Percentiles rank a stretch among this genome's conserved stretches.
These are phyloP conservation scores for Acanthopleura granulata DNA, from an alignment of 2,888 invertebrate genomes.

Conservation along the genomic window DNA sequence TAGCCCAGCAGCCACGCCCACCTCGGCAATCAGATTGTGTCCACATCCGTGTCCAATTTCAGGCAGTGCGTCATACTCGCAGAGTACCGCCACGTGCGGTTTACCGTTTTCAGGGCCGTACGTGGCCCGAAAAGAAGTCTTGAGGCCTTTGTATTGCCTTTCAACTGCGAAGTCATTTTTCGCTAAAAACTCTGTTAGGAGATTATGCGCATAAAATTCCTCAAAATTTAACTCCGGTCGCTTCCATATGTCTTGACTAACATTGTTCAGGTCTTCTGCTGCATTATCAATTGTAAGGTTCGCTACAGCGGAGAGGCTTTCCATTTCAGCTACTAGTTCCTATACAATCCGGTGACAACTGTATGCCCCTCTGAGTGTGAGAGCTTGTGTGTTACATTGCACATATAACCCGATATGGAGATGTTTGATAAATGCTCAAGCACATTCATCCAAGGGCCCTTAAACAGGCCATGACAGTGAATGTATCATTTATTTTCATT, in stretches of 20 bases:
- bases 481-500: too few relatives aligned
- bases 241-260: conserved; percentile 61
- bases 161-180: conserved; percentile 55
- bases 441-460: too few relatives aligned
- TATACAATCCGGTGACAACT: too few relatives aligned
- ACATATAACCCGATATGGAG: too few relatives aligned
- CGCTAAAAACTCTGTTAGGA: conserved; percentile 51
- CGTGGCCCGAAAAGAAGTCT: conserved; percentile 51
- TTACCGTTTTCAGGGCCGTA: conserved; percentile 32
- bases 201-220: conserved; percentile 57
- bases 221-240: conserved; percentile 62
- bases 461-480: too few relatives aligned
- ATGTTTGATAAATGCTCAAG: too few relatives aligned
- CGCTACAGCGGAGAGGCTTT: background rate
- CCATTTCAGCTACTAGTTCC: background rate
- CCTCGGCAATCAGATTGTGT: conserved; percentile 61
- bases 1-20: conserved; percentile 48
- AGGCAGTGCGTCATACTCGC: conserved; percentile 43
- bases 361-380: too few relatives aligned
- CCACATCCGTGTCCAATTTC: conserved; percentile 68
- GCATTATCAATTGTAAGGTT: conserved; percentile 36
- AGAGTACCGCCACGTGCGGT: conserved; percentile 62
- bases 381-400: too few relatives aligned
- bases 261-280: conserved; percentile 33
- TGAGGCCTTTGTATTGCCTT: conserved; percentile 43